Percentiles rank a stretch among this genome's conserved stretches.
These are phyloP conservation scores for Laupala kohalensis DNA, from an alignment of 1,140 invertebrate genomes.

Conservation along the genomic window DNA sequence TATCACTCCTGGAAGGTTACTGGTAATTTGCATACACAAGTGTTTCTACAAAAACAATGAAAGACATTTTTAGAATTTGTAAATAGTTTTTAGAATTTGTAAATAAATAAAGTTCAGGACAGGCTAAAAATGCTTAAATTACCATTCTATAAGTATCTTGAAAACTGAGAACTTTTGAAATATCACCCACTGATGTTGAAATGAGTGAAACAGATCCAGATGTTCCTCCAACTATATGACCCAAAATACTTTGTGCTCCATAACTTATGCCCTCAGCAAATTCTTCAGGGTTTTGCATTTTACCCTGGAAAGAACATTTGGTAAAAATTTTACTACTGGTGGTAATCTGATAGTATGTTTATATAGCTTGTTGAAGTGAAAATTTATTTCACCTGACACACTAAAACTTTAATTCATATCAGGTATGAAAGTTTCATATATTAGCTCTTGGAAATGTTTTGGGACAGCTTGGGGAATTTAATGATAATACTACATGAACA, in stretches of 20 bases:
- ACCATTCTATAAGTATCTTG: slow-evolving; percentile 59
- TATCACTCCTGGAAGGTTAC: slow-evolving; percentile 41
- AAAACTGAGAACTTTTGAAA: slow-evolving; percentile 48
- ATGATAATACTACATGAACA: too few relatives aligned
- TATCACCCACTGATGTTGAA: slow-evolving; percentile 42
- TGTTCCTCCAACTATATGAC: slow-evolving; percentile 51
- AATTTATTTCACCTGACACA: too few relatives aligned
- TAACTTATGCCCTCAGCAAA: slow-evolving; percentile 53
- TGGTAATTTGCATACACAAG: slow-evolving; percentile 33
- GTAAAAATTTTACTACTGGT: neutral
- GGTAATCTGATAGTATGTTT: too few relatives aligned
- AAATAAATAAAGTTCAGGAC: neutral
- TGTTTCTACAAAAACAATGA: slow-evolving; percentile 28
- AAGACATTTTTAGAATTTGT: neutral
- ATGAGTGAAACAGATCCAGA: slow-evolving; percentile 52
- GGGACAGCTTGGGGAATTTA: too few relatives aligned
- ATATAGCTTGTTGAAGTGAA: too few relatives aligned
- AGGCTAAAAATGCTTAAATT: neutral
- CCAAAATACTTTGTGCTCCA: slow-evolving; percentile 44
- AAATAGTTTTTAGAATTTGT: neutral
- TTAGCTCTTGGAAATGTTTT: too few relatives aligned
- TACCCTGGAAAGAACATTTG: slow-evolving; percentile 14
- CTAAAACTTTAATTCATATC: too few relatives aligned
- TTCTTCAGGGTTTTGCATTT: slow-evolving; percentile 52
- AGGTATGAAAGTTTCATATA: too few relatives aligned